phyloP scores from a whole-genome alignment of 92 coral and sea anemone genomes.

The Galaxea fascicularis region DNA sequence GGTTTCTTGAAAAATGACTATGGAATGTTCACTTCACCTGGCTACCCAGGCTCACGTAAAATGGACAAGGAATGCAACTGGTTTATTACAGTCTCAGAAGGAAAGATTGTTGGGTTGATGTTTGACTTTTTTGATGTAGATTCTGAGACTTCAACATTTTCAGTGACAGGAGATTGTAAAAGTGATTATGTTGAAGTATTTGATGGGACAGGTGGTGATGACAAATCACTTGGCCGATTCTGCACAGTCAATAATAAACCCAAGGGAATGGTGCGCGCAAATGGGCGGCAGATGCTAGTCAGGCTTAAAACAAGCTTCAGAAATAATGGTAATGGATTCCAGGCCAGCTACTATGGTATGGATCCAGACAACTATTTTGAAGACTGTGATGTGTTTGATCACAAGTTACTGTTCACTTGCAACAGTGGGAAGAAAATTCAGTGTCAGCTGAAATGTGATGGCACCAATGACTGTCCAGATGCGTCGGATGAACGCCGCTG shows the following conservation, averaged over 20 bases:
- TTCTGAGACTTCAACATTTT: constrained; percentile 3
- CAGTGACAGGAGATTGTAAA: constrained; percentile 46
- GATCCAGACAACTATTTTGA: constrained; percentile 75
- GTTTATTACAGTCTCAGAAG: constrained; percentile 75
- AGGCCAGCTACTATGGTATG: constrained; percentile 76
- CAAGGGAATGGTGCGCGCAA: constrained; percentile 44
- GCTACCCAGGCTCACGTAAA: constrained; percentile 52
- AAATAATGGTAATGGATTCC: constrained; percentile 68
- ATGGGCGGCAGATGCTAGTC: constrained; percentile 68
- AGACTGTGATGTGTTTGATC: constrained; percentile 64
- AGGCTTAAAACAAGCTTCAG: constrained; percentile 52
- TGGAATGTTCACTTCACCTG: constrained; percentile 83
- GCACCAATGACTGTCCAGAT: constrained; percentile 84
- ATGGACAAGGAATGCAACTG: constrained; percentile 73
- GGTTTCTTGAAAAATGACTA: constrained; percentile 60
- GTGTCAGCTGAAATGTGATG: constrained; percentile 88
- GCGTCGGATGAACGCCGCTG: constrained; percentile 83
- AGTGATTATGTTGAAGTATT: constrained; percentile 70
- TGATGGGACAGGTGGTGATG: constrained; percentile 60
- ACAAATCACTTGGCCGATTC: constrained; percentile 60
- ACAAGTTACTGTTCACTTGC: constrained; percentile 72
- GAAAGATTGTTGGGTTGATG: constrained; percentile 60
- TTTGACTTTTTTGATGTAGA: constrained; percentile 74
- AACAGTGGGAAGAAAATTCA: constrained; percentile 69
- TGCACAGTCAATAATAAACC: constrained; percentile 63